Evolutionary conservation across 2,888 invertebrate species (phyloP).

Genomic region (Zygaena filipendulae): DNA sequence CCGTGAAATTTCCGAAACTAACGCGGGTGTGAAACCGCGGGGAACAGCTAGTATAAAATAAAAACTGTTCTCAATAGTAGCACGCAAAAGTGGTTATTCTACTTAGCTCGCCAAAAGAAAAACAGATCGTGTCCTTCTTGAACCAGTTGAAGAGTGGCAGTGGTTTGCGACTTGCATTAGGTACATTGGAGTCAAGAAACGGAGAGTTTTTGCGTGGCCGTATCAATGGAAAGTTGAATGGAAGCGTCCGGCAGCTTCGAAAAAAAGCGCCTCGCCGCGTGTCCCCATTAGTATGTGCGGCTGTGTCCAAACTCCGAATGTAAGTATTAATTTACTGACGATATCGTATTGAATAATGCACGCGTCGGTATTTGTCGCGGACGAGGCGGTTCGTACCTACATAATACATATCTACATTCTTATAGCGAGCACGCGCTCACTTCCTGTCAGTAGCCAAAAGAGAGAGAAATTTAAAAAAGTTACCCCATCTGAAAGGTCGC

Average conservation of each 20-base stretch:
- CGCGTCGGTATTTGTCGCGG: constrained; percentile 26
- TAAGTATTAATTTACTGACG: constrained; percentile 65
- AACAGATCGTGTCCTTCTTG: constrained; percentile 1
- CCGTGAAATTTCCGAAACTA: too few relatives aligned
- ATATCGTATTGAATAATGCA: constrained; percentile 57
- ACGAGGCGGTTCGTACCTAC: too few relatives aligned
- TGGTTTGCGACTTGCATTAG: constrained; percentile 40
- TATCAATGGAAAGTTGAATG: constrained; percentile 64
- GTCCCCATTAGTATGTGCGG: constrained; percentile 62
- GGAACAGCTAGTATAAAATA: too few relatives aligned
- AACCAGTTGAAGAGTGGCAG: constrained; percentile 32
- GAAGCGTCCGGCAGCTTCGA: constrained; percentile 23
- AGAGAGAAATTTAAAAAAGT: constrained; percentile 12
- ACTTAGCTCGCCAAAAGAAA: too few relatives aligned
- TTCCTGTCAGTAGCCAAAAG: constrained; percentile 38
- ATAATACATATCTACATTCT: too few relatives aligned
- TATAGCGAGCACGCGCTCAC: constrained; percentile 42
- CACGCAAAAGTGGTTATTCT: too few relatives aligned
- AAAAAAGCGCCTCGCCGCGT: constrained; percentile 52
- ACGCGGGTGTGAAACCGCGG: too few relatives aligned
- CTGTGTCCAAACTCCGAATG: constrained; percentile 47
- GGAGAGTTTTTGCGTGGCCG: constrained; percentile 44
- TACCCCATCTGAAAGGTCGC: constrained; percentile 21
- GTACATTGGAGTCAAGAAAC: too few relatives aligned
- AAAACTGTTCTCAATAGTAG: too few relatives aligned